Percentiles rank a stretch among this genome's conserved stretches.
phyloP scores from a whole-genome alignment of 2,797 vertebrate genomes.

The Crocidura indochinensis region DNA sequence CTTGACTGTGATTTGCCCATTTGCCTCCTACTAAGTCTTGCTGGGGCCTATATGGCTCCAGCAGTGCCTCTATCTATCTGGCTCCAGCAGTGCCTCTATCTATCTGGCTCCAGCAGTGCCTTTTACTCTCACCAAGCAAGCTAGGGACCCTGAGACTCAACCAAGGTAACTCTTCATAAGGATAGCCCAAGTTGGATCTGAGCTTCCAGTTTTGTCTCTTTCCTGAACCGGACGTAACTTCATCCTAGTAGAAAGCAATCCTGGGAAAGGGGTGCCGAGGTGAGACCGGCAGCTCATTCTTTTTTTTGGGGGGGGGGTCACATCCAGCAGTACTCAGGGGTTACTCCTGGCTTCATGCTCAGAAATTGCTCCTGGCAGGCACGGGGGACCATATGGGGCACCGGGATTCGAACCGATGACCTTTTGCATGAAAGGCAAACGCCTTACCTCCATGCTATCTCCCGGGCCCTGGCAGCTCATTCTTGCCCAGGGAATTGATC shows the following conservation, averaged over 20 bases:
- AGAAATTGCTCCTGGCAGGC: no score
- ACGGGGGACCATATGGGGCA: no score
- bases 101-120: no score
- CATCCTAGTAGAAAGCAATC: rapidly evolving
- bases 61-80: not conserved
- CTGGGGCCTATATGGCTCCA: not conserved
- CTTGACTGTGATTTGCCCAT: not conserved
- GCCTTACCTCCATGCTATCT: no score
- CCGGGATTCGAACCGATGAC: no score
- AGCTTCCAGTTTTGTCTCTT: rapidly evolving
- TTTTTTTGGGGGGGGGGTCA: no score
- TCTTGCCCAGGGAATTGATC: not conserved
- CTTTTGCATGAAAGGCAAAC: no score
- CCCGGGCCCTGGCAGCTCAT: not conserved
- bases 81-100: not conserved
- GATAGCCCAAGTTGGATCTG: not conserved
- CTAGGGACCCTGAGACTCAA: no score
- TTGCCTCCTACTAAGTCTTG: not conserved
- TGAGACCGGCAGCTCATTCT: not conserved
- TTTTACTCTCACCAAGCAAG: no score
- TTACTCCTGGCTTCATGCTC: no score
- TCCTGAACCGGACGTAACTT: not conserved
- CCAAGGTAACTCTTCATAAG: rapidly evolving
- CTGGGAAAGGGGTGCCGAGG: rapidly evolving
- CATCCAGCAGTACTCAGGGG: no score